Evolutionary conservation across 2,113 vertebrate genomes (phyloP), one percentile per base, ranked within the genome.

Genomic region (Elanus axillaris): DNA sequence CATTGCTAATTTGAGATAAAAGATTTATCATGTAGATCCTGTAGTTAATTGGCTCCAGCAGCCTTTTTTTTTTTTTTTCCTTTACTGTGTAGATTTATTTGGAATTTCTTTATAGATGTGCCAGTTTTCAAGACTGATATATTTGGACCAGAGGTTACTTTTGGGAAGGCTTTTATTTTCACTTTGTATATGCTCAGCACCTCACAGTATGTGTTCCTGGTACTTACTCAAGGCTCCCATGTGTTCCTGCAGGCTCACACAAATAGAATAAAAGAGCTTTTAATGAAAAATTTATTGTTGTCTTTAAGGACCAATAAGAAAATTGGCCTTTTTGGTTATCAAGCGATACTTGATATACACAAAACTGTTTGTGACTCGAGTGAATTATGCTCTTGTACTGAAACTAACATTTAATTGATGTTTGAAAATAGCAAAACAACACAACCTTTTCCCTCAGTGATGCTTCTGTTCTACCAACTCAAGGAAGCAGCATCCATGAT

Each of bases 51-150:
- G 50, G 71, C 77, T 88, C 50, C 66, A 91, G 67, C 78, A 93
- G 56, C n/a, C 59, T 1, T 17, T 69, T 40, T 53, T 89, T n/a
- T 84, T 58, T 20, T 48, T 79, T 52, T 52, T 52, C 50, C 42
- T 73, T 95, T 87, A 74, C 78, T 36, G 50, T 21, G 45, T 85
- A 87, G 87, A 95, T 96, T 93, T 97, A 88, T 85, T 96, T 78
- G 79, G 88, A 89, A 97, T 96, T 47, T 89, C 93, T 88, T 91
- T 94, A 94, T 81, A 89, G 84, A 22, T 67, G 92, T 96, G 96
- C 94, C 96, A 97, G 0, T 83, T 97, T 90, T 64, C 82, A 73
- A 92, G 78, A 86, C 31, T 68, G 72, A 73, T 77, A 25, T 71
- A 79, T 80, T 83, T 83, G 52, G 75, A 80, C 10, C 1, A 1